Conservation (phyloP, 2,888 invertebrate species). For the Standfussiana lucernea region DNA sequence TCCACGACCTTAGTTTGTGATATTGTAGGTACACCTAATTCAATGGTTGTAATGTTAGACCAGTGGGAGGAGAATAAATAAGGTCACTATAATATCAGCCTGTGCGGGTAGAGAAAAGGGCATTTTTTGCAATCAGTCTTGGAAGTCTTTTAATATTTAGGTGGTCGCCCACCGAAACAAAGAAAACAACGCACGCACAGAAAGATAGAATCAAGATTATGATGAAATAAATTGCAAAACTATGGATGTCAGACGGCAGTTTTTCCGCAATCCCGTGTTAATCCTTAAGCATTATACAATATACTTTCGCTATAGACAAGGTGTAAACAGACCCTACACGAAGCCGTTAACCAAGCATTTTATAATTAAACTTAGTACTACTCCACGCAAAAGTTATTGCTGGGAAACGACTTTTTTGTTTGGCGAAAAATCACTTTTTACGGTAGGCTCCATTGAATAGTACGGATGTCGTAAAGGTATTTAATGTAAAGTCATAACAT, state of each 20-base stretch:
- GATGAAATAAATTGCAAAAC: not conserved
- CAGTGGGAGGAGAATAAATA: not conserved
- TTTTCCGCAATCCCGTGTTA: constrained; percentile 18
- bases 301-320: too few relatives aligned
- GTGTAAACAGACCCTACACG: too few relatives aligned
- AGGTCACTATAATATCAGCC: not conserved
- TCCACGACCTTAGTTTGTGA: not conserved
- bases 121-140: not conserved
- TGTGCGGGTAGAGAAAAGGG: not conserved
- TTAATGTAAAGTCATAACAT: too few relatives aligned
- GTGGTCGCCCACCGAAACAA: not conserved
- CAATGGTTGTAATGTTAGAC: not conserved
- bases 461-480: too few relatives aligned
- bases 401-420: too few relatives aligned
- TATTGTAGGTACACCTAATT: not conserved
- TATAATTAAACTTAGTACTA: too few relatives aligned
- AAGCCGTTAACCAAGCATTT: too few relatives aligned
- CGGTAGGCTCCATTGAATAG: too few relatives aligned
- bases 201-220: not conserved
- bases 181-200: not conserved
- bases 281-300: not conserved
- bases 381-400: too few relatives aligned
- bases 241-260: constrained; percentile 25
- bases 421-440: too few relatives aligned
- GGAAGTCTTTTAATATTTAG: not conserved